These are phyloP conservation scores for Limnephilus lunatus DNA, from an alignment of 2,888 invertebrate species.

Conservation along the genomic window DNA sequence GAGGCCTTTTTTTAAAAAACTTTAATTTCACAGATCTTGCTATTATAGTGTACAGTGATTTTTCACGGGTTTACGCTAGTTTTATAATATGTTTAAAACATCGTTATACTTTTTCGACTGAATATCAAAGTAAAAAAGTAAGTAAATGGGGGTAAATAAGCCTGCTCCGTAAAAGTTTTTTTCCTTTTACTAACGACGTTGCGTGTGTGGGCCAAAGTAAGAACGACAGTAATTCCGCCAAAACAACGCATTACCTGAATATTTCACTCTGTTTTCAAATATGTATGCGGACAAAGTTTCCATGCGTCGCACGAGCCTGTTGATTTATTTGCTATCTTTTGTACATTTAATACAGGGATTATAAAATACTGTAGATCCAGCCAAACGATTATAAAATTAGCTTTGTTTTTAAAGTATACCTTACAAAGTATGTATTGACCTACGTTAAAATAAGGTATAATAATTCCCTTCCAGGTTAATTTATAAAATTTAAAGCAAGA, in stretches of 20 bases:
- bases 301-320: conserved; percentile 3
- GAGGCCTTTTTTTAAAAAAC: too few relatives aligned
- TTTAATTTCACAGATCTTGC: too few relatives aligned
- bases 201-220: conserved; percentile 2
- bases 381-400: not conserved
- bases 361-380: not conserved
- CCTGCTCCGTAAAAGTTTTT: not conserved
- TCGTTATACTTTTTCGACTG: not conserved
- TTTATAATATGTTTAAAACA: not conserved
- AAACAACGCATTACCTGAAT: conserved; percentile 34
- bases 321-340: conserved; percentile 49
- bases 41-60: too few relatives aligned
- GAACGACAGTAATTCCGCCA: conserved; percentile 31
- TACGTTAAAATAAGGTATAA: too few relatives aligned
- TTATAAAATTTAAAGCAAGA: too few relatives aligned
- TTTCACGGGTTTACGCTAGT: too few relatives aligned
- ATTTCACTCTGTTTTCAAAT: conserved; percentile 44
- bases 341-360: conserved; percentile 35
- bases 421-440: too few relatives aligned
- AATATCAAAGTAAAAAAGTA: not conserved
- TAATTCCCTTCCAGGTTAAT: too few relatives aligned
- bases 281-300: conserved; percentile 32
- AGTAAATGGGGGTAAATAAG: not conserved
- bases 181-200: not conserved
- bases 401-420: too few relatives aligned